phyloP scores from a whole-genome alignment of 2,888 invertebrate species.

The Acleris cristana region DNA sequence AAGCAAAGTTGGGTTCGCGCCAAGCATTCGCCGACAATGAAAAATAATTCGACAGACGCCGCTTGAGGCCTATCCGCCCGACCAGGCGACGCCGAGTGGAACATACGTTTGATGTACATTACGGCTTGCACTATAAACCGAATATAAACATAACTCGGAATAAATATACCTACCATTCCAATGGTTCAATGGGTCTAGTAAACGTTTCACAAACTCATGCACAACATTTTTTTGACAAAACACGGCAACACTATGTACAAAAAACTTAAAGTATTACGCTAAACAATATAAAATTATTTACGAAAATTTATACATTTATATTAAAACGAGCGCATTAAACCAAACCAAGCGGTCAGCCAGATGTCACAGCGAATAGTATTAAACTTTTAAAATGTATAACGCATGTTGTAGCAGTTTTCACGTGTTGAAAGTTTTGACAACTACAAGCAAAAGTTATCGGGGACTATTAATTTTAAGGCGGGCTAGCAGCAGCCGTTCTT shows the following conservation, averaged over 20 bases:
- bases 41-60: constrained; percentile 74
- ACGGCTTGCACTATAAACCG: background rate
- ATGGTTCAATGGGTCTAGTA: background rate
- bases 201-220: too few relatives aligned
- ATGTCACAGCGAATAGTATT: constrained; percentile 23
- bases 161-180: background rate
- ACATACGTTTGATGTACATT: constrained; percentile 17
- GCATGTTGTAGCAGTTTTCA: constrained; percentile 21
- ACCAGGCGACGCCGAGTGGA: constrained; percentile 15
- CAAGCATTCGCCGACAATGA: constrained; percentile 72
- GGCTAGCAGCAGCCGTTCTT: background rate
- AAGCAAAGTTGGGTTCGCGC: constrained; percentile 74
- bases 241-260: too few relatives aligned
- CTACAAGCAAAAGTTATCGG: constrained; percentile 28
- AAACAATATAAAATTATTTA: too few relatives aligned
- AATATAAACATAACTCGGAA: background rate
- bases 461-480: constrained; percentile 26
- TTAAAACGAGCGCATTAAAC: background rate
- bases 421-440: constrained; percentile 20
- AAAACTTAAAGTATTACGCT: too few relatives aligned
- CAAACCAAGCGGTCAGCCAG: constrained; percentile 9
- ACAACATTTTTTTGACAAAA: too few relatives aligned
- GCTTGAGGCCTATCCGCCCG: constrained; percentile 37
- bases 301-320: background rate
- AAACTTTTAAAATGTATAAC: constrained; percentile 14